Conservation (phyloP, 1,140 invertebrate genomes). For the Lepidurus arcticus region DNA sequence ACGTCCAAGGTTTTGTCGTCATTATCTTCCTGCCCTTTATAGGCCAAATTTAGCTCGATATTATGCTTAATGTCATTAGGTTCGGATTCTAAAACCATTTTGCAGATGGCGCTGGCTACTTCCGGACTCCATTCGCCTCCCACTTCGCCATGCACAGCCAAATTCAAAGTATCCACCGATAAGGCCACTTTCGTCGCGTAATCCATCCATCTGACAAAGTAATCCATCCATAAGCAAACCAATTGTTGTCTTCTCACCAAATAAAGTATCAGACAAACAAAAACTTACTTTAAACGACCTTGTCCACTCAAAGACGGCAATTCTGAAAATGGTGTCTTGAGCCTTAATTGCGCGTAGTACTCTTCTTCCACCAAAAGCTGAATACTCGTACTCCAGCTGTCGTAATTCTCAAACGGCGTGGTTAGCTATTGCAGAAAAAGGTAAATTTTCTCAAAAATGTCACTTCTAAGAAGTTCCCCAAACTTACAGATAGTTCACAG, state of each 20-base stretch:
- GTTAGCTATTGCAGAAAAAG: neutral
- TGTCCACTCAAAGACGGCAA: neutral
- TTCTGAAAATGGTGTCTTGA: neutral
- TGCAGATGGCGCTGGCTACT: neutral
- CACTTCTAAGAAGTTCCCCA: neutral
- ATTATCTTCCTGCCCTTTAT: neutral
- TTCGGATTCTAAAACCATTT: neutral
- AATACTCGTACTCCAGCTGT: neutral
- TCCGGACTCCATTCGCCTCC: slow-evolving; percentile 17
- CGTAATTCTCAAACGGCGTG: neutral
- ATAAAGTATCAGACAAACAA: neutral
- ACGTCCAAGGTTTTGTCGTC: neutral
- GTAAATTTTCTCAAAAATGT: neutral
- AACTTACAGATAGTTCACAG: neutral
- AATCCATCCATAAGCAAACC: neutral
- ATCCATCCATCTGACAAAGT: slow-evolving; percentile 1
- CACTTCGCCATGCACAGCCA: slow-evolving; percentile 3
- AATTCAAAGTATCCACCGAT: slow-evolving; percentile 16
- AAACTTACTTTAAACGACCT: neutral
- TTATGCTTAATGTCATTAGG: neutral
- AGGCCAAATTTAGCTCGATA: neutral
- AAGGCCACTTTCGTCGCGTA: neutral
- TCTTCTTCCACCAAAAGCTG: neutral
- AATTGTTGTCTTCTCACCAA: neutral
- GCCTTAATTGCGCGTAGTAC: neutral